Percentiles rank a stretch among this genome's conserved stretches.
Conservation (phyloP, 2,888 invertebrate species). For the Eupelmus urozonus region DNA sequence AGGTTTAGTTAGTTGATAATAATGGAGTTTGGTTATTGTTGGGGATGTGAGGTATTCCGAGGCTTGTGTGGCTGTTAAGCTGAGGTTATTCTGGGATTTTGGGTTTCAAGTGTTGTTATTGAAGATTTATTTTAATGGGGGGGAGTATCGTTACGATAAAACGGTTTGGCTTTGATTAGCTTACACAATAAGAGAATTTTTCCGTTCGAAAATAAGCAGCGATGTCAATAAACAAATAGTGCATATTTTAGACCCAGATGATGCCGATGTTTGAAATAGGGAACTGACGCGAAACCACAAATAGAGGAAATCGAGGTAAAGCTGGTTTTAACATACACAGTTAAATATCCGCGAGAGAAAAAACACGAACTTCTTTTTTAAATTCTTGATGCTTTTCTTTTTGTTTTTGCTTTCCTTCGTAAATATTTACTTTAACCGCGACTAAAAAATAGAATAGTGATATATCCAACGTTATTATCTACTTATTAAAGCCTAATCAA, state of each 20-base stretch:
- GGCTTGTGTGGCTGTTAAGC: background rate
- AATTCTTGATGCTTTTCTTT: background rate
- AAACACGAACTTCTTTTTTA: background rate
- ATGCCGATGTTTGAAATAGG: conserved; percentile 9
- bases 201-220: background rate
- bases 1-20: too few species aligned
- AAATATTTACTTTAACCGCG: background rate
- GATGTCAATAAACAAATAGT: background rate
- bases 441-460: too few species aligned
- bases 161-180: background rate
- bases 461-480: too few species aligned
- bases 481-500: too few species aligned
- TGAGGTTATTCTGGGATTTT: background rate
- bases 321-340: conserved; percentile 26
- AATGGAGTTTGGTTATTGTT: too few species aligned
- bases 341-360: conserved; percentile 19
- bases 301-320: conserved; percentile 41
- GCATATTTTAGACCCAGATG: background rate
- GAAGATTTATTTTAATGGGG: background rate
- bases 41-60: too few species aligned
- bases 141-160: background rate
- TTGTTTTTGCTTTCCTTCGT: background rate
- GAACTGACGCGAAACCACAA: conserved; percentile 5
- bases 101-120: background rate
- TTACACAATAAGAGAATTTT: background rate